Evolutionary conservation across 2,888 invertebrate genomes (phyloP), one percentile per base, ranked within the genome.

Genomic region (Dichetophora obliterata): DNA sequence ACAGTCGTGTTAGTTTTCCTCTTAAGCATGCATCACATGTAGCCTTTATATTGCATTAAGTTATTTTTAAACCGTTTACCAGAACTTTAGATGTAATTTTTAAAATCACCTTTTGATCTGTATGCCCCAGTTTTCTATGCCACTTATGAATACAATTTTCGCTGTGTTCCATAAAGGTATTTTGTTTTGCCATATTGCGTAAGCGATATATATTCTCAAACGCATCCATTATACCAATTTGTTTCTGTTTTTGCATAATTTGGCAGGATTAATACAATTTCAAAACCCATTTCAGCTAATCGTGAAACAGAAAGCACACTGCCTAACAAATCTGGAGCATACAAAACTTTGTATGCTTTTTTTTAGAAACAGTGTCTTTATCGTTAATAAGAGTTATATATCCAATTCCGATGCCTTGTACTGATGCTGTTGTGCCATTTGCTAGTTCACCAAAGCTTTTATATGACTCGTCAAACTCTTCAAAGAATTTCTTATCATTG

Each of bases 1-100:
- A 77, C 54, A 72, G 54, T 11, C 80, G 19, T 5, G 82, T 81
- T 63, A 80, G 70, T 75, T 84, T 84, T 43, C 79, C 80, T 79
- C 72, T 73, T 61, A 77, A 80, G 80, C 61, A 80, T 71, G n/a
- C 78, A 24, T 65, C 80, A 76, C 37, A 76, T 70, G 11, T 24
- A 59, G 69, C 50, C 37, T 59, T 69, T 24, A 66, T 54, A 22
- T 54, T 34, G 37, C 75, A 75, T 19, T 75, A 66, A 22, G 66
- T 19, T 61, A 75, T 75, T n/a, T 66, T 9, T 27, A 75, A 22
- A 11, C 24, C 52, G 0, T 50, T 50, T 4, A 52, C 27, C 14
- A 27, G 14, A 52, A 54, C 34, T 54, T 68, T 61, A n/a, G n/a
- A n/a, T n/a, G n/a, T 1, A 50, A 75, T 75, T 70, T 70, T 48